phyloP scores from a whole-genome alignment of 2,888 invertebrate species.

The Aphodius granarius region DNA sequence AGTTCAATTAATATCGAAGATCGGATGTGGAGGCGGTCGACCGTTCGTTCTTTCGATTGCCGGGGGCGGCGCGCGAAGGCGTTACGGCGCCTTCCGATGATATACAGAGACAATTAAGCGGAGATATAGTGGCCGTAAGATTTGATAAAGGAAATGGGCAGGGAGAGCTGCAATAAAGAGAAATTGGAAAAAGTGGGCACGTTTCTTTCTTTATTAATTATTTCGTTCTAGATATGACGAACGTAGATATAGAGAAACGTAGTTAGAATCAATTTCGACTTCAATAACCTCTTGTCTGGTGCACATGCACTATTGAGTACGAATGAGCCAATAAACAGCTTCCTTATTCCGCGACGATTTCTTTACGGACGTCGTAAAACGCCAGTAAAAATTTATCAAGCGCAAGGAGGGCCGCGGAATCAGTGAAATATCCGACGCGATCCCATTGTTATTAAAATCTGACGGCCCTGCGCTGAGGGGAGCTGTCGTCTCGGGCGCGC shows the following conservation, averaged over 20 bases:
- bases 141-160: constrained; percentile 24
- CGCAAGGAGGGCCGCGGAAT: neutral
- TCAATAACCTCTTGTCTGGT: neutral
- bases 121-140: constrained; percentile 24
- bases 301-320: neutral
- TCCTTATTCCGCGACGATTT: neutral
- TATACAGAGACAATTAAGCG: constrained; percentile 25
- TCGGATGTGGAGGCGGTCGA: neutral
- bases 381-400: neutral
- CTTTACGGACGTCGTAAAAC: neutral
- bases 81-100: constrained; percentile 12
- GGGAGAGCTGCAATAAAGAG: constrained; percentile 4
- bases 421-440: neutral
- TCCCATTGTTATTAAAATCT: neutral
- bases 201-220: constrained; percentile 12
- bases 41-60: neutral
- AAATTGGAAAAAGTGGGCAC: neutral
- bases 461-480: neutral
- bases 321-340: neutral
- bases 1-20: constrained; percentile 8
- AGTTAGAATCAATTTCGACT: no score
- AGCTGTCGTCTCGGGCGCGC: neutral
- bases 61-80: neutral
- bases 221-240: neutral
- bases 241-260: neutral